Percentiles rank a stretch among this genome's conserved stretches.
Evolutionary conservation across 37 sponge, comb jelly and placozoan genomes (phyloP).

Genomic region (Agelas oroides): DNA sequence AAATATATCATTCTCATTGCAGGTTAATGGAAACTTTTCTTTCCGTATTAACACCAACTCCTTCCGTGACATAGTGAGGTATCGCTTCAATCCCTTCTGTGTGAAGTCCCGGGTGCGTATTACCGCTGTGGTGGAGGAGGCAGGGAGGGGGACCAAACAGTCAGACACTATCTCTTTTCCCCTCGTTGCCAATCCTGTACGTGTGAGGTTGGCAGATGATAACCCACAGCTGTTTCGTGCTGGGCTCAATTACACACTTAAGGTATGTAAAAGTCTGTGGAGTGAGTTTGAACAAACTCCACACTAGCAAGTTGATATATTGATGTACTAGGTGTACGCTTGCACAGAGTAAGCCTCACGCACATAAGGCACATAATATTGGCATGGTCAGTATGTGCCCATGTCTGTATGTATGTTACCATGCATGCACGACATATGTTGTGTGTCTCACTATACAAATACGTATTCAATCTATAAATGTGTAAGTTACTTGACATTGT

Average conservation of each 20-base stretch:
- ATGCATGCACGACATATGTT: no score
- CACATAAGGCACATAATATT: no score
- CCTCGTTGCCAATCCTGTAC: slow-evolving; percentile 40
- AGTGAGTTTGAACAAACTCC: no score
- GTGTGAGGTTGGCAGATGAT: slow-evolving; percentile 35
- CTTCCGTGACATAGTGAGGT: slow-evolving; percentile 33
- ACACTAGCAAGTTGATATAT: no score
- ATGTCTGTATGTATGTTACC: no score
- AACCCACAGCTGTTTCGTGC: slow-evolving; percentile 47
- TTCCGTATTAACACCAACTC: slow-evolving; percentile 27
- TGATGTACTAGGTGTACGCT: not conserved
- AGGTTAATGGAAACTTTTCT: slow-evolving; percentile 35
- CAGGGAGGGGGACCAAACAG: slow-evolving; percentile 38
- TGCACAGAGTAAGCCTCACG: no score
- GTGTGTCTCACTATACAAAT: no score
- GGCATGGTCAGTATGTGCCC: no score
- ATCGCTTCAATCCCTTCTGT: slow-evolving; percentile 73
- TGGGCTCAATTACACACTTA: slow-evolving; percentile 41
- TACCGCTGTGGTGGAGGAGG: slow-evolving; percentile 54
- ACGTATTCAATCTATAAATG: no score
- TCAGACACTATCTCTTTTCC: slow-evolving; percentile 3
- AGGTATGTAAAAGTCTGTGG: slow-evolving; percentile 17
- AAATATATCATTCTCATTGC: no score
- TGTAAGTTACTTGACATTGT: no score
- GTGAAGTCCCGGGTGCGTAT: slow-evolving; percentile 41